Evolutionary conservation across 1,140 invertebrate genomes (phyloP).

Genomic region (Temnothorax curvispinosus): DNA sequence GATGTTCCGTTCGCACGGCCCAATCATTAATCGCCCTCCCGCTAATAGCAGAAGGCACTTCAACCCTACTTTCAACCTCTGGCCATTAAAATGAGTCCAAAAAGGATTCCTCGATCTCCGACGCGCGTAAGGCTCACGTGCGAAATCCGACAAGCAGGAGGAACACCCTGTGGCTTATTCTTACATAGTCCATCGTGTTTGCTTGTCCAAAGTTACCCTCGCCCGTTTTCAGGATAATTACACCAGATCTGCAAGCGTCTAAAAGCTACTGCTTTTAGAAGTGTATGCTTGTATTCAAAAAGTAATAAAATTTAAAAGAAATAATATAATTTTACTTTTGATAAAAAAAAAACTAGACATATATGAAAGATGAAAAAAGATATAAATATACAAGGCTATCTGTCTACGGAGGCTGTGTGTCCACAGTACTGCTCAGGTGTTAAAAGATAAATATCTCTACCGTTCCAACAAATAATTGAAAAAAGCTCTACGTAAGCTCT

Average conservation of each 20-base stretch:
- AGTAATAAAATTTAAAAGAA: background rate
- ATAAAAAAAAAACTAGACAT: background rate
- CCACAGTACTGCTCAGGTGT: too few relatives aligned
- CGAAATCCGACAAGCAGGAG: background rate
- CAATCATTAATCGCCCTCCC: constrained; percentile 72
- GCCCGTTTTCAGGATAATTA: background rate
- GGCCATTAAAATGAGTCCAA: constrained; percentile 69
- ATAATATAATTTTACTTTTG: background rate
- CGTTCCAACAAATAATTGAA: too few relatives aligned
- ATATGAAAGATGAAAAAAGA: too few relatives aligned
- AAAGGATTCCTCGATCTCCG: constrained; percentile 61
- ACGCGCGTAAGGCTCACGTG: constrained; percentile 34
- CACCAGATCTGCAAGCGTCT: background rate
- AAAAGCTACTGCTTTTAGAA: background rate
- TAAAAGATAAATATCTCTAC: too few relatives aligned
- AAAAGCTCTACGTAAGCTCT: too few relatives aligned
- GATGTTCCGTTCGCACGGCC: constrained; percentile 72
- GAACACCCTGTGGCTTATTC: constrained; percentile 23
- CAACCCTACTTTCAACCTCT: constrained; percentile 68
- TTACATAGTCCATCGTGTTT: background rate
- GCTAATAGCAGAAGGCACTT: constrained; percentile 73
- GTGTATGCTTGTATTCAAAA: background rate
- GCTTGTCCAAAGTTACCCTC: background rate
- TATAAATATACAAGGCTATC: too few relatives aligned
- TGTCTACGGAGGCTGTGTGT: too few relatives aligned